Evolutionary conservation across 1,140 invertebrate species (phyloP).

Genomic region (Heliothis subflexa): DNA sequence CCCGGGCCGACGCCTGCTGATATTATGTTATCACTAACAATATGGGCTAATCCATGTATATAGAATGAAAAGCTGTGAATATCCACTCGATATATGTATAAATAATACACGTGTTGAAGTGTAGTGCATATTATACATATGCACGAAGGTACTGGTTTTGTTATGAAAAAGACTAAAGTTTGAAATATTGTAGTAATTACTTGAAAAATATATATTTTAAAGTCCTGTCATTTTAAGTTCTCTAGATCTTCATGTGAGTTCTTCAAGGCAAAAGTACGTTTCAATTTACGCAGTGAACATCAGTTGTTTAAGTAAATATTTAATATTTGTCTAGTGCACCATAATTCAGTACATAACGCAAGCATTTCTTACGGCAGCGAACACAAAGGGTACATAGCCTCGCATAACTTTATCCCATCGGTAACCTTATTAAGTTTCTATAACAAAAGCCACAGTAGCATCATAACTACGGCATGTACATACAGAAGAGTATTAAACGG

Average conservation of each 20-base stretch:
- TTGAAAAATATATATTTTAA: too few species aligned
- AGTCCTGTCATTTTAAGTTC: too few species aligned
- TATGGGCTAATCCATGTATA: neutral
- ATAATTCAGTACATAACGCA: too few species aligned
- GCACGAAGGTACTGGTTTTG: too few species aligned
- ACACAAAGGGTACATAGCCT: conserved; percentile 8
- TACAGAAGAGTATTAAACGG: conserved; percentile 27
- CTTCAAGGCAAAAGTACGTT: too few species aligned
- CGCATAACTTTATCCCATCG: conserved; percentile 5
- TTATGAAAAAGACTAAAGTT: too few species aligned
- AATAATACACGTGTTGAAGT: too few species aligned
- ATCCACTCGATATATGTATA: neutral
- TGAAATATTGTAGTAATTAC: too few species aligned
- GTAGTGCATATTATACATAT: too few species aligned
- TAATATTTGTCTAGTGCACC: neutral
- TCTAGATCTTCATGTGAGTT: too few species aligned
- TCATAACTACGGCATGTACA: conserved; percentile 37
- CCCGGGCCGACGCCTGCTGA: neutral
- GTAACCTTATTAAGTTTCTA: conserved; percentile 28
- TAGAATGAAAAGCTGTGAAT: neutral
- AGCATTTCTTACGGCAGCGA: neutral
- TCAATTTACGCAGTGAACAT: too few species aligned
- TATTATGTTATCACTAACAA: neutral
- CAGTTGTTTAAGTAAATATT: too few species aligned
- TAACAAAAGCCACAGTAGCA: conserved; percentile 25